Percentiles rank a stretch among this genome's conserved stretches.
phyloP scores from a whole-genome alignment of 2,113 vertebrate species.

The Malurus melanocephalus region DNA sequence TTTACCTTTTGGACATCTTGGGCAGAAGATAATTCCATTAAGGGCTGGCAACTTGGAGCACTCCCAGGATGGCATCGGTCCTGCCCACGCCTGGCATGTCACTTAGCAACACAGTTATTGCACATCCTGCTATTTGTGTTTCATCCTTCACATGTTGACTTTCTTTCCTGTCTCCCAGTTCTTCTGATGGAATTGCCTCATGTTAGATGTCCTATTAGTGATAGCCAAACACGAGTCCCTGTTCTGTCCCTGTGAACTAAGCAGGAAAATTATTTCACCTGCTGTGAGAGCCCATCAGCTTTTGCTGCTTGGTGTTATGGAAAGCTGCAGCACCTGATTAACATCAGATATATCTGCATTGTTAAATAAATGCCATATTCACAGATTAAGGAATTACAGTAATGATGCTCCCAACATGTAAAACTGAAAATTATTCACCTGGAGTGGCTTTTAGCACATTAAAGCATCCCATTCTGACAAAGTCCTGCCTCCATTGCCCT shows the following conservation, averaged over 20 bases:
- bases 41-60: neutral
- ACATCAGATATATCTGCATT: neutral
- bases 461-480: neutral
- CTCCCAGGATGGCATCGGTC: neutral
- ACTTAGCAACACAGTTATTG: slow-evolving; percentile 34
- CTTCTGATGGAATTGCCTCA: neutral
- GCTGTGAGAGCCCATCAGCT: neutral
- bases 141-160: neutral
- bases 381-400: neutral
- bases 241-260: neutral
- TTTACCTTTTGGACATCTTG: neutral
- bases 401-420: neutral
- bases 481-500: neutral
- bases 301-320: neutral
- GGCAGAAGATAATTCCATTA: neutral
- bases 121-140: slow-evolving; percentile 51
- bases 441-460: neutral
- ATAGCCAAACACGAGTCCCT: neutral
- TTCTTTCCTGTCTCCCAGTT: neutral
- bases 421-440: neutral
- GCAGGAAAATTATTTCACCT: neutral
- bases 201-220: neutral
- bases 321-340: neutral
- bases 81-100: slow-evolving; percentile 1
- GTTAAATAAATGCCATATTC: neutral